Evolutionary conservation across 1,140 invertebrate species (phyloP), one percentile per base, ranked within the genome.

Genomic region (Drosophila orena): DNA sequence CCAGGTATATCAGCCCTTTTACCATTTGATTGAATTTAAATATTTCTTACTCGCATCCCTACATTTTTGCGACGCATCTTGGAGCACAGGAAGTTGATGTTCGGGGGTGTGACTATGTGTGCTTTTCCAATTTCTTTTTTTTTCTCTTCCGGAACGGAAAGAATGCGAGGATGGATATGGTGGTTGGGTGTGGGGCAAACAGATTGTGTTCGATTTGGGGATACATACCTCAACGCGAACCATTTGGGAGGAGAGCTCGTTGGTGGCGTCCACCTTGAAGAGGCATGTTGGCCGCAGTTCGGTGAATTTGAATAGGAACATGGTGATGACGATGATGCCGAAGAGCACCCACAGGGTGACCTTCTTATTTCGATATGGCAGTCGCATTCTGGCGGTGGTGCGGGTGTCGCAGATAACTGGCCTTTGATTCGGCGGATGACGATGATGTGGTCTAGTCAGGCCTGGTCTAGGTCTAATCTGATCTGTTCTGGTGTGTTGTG

Each of bases 291-390:
- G 91, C n/a, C 91, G 81, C 70, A 92, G 62, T 42, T 92, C 91
- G 68, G 90, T 91, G 68, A 91, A 92, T 77, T 92, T 92, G 72
- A 92, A 91, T 70, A 92, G 70, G 83, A 92, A 91, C 91, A 92
- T 92, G 38, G 89, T 92, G 74, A 92, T 76, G 52, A 90, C 91
- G 62, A 92, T 79, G 61, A 92, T 72, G 58, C 77, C 86, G 27
- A 92, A 75, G 55, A 92, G 76, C 52, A 91, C 88, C 91, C 91
- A 92, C 56, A 92, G 81, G 71, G 91, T 81, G 50, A 89, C 68
- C 70, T 91, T 92, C 61, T 88, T 90, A 68, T 91, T 92, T 40
- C 91, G 79, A 78, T 91, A 91, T 38, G 91, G 90, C 53, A 92
- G 74, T 61, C 91, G 88, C 91, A 92, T 92, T 55, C 78, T 77